Percentiles rank a stretch among this genome's conserved stretches.
Conservation (phyloP, 2,888 invertebrate genomes). For the Meliscaeva auricollis region DNA sequence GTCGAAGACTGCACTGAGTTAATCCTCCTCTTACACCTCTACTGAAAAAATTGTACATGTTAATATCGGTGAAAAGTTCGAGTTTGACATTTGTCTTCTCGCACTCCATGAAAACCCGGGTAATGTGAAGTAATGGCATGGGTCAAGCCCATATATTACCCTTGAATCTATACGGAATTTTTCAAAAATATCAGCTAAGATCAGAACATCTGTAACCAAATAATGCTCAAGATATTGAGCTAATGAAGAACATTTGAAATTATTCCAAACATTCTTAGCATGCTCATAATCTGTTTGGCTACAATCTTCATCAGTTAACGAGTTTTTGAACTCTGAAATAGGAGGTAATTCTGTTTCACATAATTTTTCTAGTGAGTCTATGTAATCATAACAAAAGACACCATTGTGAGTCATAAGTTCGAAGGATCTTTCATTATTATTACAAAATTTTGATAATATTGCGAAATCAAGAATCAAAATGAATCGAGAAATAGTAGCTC, state of each 20-base stretch:
- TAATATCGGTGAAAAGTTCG: background rate
- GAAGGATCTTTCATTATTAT: too few species aligned
- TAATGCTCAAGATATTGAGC: constrained; percentile 2
- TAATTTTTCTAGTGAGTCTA: background rate
- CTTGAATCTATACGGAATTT: background rate
- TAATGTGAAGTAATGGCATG: background rate
- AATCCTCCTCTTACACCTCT: background rate
- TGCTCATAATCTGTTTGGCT: too few species aligned
- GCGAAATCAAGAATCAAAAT: too few species aligned
- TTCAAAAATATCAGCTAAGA: background rate
- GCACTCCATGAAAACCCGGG: background rate
- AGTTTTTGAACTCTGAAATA: background rate
- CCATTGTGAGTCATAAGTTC: background rate
- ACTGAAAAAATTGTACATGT: background rate
- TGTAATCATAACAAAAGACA: background rate
- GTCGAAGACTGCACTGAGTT: background rate
- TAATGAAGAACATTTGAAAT: too few species aligned
- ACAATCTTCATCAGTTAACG: too few species aligned
- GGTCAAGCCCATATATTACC: background rate
- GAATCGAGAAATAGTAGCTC: too few species aligned
- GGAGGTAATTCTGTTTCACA: background rate
- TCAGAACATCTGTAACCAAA: constrained; percentile 1
- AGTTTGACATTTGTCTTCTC: background rate
- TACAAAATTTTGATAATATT: too few species aligned
- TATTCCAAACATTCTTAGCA: too few species aligned